Evolutionary conservation across 2,888 invertebrate species (phyloP), one percentile per base, ranked within the genome.

Genomic region (Arenicola marina): DNA sequence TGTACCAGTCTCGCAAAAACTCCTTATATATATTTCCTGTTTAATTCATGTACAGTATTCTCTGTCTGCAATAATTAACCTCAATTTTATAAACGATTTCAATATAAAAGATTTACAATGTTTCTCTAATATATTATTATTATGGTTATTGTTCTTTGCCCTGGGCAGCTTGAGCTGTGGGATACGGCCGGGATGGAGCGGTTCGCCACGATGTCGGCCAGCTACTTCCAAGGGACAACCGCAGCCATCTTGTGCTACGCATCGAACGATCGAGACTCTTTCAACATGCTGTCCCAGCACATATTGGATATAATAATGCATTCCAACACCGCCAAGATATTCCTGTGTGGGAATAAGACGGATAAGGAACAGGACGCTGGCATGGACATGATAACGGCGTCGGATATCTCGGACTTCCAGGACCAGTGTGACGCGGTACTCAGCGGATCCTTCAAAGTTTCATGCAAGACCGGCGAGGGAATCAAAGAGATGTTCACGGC

Each of bases 121-220:
- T n/a, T n/a, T n/a, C n/a, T n/a, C n/a, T n/a, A n/a, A n/a, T n/a
- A n/a, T n/a, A n/a, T n/a, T n/a, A n/a, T n/a, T n/a, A n/a, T n/a
- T n/a, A n/a, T n/a, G n/a, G n/a, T n/a, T n/a, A n/a, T n/a, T 55
- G 4, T 18, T 34, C n/a, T n/a, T n/a, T 51, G 15, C 24, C 31
- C 4, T 11, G 21, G 45, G 56, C 83, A 95, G 94, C 85, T 96
- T 67, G 94, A 95, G 85, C 85, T 96, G 72, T 96, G 95, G 95
- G 96, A 96, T 81, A 96, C 96, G 43, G 95, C 95, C 71, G 95
- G 95, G 55, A 94, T 96, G 93, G 96, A 96, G 84, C 87, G 95
- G 75, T 94, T 95, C 68, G 95, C 95, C 51, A 94, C 94, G 2
- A 92, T 96, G 26, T 95, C 95, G 15, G 93, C 93, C 32, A 93